A percentile compares a stretch with the other conserved stretches of the same genome.
phyloP scores from a whole-genome alignment of 2,113 vertebrate species.

The Echinops telfairi region DNA sequence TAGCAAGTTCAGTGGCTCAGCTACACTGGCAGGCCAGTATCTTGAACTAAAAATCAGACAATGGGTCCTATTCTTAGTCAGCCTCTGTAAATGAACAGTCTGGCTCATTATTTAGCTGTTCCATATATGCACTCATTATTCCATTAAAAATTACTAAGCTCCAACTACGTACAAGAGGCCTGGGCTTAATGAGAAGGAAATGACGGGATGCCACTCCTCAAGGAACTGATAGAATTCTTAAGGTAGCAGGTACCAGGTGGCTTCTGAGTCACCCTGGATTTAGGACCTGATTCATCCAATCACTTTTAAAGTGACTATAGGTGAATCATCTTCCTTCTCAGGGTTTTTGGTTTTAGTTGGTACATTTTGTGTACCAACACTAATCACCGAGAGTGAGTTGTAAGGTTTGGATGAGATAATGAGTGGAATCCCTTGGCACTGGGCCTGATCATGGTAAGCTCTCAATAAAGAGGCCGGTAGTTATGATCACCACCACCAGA shows the following conservation, averaged over 20 bases:
- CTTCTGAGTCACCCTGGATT: not conserved
- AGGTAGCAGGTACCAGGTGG: not conserved
- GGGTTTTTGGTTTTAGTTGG: not conserved
- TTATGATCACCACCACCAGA: not conserved
- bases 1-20: not conserved
- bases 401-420: not conserved
- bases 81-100: not conserved
- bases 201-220: not conserved
- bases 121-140: not conserved
- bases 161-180: not conserved
- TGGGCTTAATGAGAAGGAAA: not conserved
- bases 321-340: not conserved
- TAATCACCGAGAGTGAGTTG: not conserved
- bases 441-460: not conserved
- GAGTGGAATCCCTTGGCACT: not conserved
- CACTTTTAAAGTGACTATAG: not conserved
- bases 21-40: not conserved
- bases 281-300: not conserved
- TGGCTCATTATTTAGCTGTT: slow-evolving; percentile 17
- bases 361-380: slow-evolving; percentile 1
- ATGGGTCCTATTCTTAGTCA: not conserved
- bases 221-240: not conserved
- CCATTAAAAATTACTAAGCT: not conserved
- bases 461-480: not conserved
- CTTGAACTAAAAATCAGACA: not conserved